phyloP scores from a whole-genome alignment of 2,797 vertebrate genomes.

The Rhynchotus rufescens region DNA sequence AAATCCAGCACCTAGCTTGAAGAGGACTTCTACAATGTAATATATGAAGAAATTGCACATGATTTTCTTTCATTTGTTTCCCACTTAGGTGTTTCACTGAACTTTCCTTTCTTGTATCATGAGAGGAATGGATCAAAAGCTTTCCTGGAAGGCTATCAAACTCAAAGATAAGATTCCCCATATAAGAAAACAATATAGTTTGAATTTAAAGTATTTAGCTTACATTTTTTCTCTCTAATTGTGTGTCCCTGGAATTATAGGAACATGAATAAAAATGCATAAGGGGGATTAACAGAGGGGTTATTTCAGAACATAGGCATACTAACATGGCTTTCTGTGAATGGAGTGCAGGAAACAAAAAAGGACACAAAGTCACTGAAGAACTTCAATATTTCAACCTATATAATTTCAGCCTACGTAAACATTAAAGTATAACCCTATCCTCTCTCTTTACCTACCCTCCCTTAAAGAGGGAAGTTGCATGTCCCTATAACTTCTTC shows the following conservation, averaged over 20 bases:
- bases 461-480: neutral
- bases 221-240: neutral
- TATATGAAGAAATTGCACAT: neutral
- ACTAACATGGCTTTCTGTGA: neutral
- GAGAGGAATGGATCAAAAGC: neutral
- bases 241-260: neutral
- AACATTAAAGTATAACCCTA: neutral
- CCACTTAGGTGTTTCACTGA: neutral
- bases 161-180: neutral
- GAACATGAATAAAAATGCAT: neutral
- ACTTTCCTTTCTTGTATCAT: neutral
- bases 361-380: neutral
- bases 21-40: neutral
- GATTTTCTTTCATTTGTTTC: neutral
- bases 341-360: neutral
- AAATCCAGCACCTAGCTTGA: neutral
- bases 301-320: neutral
- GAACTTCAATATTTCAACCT: neutral
- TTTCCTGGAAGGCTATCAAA: neutral
- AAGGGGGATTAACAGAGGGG: neutral
- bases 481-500: neutral
- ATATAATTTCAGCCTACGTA: neutral
- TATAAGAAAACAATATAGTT: neutral
- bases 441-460: neutral
- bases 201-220: neutral